Conservation (phyloP, 2,888 invertebrate genomes). For the Acheta domesticus region DNA sequence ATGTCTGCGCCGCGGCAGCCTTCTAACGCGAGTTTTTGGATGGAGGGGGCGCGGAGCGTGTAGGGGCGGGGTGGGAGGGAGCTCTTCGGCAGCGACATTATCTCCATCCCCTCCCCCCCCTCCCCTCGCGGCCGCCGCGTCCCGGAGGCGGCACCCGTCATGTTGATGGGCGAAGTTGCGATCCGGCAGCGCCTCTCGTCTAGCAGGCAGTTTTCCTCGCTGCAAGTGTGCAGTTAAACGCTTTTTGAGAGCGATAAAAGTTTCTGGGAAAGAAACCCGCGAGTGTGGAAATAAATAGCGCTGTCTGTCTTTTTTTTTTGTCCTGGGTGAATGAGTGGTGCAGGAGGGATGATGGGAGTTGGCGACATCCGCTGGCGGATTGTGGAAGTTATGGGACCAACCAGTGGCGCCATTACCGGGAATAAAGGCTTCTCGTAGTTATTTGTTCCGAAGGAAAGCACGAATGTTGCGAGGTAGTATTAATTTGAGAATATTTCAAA, state of each 20-base stretch:
- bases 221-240: background rate
- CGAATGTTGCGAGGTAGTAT: too few relatives aligned
- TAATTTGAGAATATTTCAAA: too few relatives aligned
- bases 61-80: background rate
- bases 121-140: too few relatives aligned
- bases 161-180: background rate
- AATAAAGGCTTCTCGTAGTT: too few relatives aligned
- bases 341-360: background rate
- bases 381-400: too few relatives aligned
- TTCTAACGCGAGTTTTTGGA: background rate
- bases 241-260: conserved; percentile 6
- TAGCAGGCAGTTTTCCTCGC: background rate
- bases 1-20: background rate
- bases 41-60: background rate
- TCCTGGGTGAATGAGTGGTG: background rate
- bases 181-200: background rate
- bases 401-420: too few relatives aligned
- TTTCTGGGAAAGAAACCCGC: background rate
- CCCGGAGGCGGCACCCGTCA: background rate
- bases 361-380: background rate
- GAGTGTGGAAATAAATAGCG: conserved; percentile 3
- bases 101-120: background rate
- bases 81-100: background rate
- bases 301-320: background rate
- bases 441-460: too few relatives aligned